phyloP scores from a whole-genome alignment of 2,888 invertebrate species.

The Andrena bucephala region DNA sequence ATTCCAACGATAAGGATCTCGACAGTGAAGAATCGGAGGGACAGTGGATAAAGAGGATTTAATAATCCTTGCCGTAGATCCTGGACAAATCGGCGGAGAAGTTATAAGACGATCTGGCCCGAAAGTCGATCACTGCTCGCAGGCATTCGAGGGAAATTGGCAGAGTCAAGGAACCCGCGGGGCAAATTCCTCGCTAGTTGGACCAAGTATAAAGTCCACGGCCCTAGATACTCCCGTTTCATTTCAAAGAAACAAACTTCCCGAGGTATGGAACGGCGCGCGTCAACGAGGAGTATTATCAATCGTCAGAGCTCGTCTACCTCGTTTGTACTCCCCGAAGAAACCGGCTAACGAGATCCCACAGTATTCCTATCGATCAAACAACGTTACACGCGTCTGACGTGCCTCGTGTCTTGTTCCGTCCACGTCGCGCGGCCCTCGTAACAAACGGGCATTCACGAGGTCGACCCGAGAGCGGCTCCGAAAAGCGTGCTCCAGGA shows the following conservation, averaged over 20 bases:
- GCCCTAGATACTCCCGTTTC: neutral
- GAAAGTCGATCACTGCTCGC: conserved; percentile 11
- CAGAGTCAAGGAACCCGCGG: conserved; percentile 1
- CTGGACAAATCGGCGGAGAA: neutral
- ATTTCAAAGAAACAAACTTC: neutral
- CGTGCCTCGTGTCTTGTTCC: conserved; percentile 16
- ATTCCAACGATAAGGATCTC: neutral
- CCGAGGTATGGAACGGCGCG: neutral
- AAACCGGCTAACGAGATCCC: conserved; percentile 29
- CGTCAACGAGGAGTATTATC: conserved; percentile 1
- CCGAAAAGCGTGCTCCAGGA: neutral
- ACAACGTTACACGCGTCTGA: conserved; percentile 34
- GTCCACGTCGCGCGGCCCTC: neutral
- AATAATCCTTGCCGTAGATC: neutral
- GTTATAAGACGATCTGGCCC: neutral
- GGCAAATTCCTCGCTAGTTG: neutral
- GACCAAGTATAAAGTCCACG: neutral
- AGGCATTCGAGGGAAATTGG: conserved; percentile 9
- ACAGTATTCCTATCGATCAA: conserved; percentile 62
- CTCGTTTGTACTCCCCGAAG: neutral
- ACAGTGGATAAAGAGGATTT: neutral
- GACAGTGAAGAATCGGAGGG: neutral
- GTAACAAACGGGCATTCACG: neutral
- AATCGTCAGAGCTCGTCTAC: neutral
- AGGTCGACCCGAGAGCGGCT: neutral